Conservation (phyloP, 35 echinoderm and acorn worm genomes). For the Nesometra sesokonis region DNA sequence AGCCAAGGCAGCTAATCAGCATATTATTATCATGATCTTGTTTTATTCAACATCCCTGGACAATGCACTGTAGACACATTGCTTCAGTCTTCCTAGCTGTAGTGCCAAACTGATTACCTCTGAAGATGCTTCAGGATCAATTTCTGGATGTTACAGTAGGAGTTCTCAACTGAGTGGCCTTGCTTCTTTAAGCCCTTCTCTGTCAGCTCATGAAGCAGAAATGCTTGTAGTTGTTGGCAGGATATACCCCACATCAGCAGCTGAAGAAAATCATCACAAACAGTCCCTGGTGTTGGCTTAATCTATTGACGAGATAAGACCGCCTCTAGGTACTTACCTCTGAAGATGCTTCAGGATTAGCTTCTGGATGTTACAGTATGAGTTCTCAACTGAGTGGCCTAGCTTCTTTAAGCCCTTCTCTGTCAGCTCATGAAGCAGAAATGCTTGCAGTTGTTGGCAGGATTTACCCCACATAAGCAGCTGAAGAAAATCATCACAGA, state of each 20-base stretch:
- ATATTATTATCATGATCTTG: too few species aligned
- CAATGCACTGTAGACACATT: too few species aligned
- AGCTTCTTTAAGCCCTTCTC: slow-evolving; percentile 96
- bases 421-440: slow-evolving; percentile 86
- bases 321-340: slow-evolving; percentile 63
- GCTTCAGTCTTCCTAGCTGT: too few species aligned
- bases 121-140: slow-evolving; percentile 80
- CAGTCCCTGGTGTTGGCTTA: slow-evolving; percentile 28
- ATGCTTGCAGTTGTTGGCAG: slow-evolving; percentile 80
- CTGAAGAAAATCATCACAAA: slow-evolving; percentile 94
- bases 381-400: slow-evolving; percentile 88
- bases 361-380: slow-evolving; percentile 87
- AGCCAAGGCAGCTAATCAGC: too few species aligned
- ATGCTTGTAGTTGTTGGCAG: slow-evolving; percentile 80
- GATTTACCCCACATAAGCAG: slow-evolving; percentile 85
- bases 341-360: slow-evolving; percentile 81
- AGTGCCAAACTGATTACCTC: slow-evolving; percentile 52
- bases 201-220: slow-evolving; percentile 86
- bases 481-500: slow-evolving; percentile 94
- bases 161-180: slow-evolving; percentile 88
- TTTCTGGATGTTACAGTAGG: slow-evolving; percentile 87
- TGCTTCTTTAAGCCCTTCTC: slow-evolving; percentile 95
- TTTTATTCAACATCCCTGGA: too few species aligned
- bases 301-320: neutral
- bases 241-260: slow-evolving; percentile 85